Evolutionary conservation across 2,888 invertebrate genomes (phyloP).

Genomic region (Megastigmus dorsalis): DNA sequence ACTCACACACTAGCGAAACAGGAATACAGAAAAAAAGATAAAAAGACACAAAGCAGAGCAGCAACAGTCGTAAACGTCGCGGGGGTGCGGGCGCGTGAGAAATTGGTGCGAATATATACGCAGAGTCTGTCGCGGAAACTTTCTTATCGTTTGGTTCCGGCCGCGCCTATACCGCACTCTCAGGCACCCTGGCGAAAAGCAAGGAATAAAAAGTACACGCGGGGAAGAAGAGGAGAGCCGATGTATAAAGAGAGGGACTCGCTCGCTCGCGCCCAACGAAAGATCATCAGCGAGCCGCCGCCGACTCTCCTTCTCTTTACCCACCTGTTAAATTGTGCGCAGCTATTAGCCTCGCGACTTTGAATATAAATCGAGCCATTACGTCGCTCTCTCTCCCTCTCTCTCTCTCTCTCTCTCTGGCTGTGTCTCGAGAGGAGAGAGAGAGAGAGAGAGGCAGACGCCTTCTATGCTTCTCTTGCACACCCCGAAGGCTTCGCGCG

Average conservation of each 20-base stretch:
- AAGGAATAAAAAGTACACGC: neutral
- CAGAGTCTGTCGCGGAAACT: slow-evolving; percentile 23
- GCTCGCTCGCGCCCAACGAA: too few relatives aligned
- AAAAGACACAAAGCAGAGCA: neutral
- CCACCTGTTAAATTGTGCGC: slow-evolving; percentile 68
- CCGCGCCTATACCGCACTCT: neutral
- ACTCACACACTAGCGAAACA: neutral
- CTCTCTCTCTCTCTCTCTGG: too few relatives aligned
- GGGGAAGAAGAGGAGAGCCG: slow-evolving; percentile 16
- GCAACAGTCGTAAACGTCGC: neutral
- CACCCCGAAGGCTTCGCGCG: too few relatives aligned
- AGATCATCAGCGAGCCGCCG: too few relatives aligned
- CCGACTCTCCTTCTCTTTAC: slow-evolving; percentile 59
- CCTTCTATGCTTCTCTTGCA: too few relatives aligned
- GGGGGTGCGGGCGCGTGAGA: neutral
- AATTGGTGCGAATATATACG: neutral
- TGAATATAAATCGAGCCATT: slow-evolving; percentile 70
- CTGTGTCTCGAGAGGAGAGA: neutral
- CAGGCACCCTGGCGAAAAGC: neutral
- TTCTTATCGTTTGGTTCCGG: slow-evolving; percentile 44
- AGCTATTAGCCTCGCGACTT: slow-evolving; percentile 66
- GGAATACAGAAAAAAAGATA: neutral
- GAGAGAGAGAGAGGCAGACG: neutral
- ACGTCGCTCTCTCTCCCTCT: too few relatives aligned
- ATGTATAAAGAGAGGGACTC: neutral